Conservation (phyloP, 2,888 invertebrate species). For the Cryptosula pallasiana region DNA sequence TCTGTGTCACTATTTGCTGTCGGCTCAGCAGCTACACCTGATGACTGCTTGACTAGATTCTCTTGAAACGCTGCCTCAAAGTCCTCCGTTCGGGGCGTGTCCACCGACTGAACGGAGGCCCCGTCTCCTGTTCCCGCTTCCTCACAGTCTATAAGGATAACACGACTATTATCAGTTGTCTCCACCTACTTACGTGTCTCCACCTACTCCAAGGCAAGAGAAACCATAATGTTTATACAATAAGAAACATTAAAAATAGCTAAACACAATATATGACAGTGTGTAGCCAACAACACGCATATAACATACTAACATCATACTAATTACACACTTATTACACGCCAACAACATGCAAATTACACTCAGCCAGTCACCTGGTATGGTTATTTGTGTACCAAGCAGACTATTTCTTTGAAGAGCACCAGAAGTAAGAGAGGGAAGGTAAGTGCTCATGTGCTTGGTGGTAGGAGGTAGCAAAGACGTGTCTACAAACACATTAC, state of each 20-base stretch:
- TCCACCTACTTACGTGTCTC: too few relatives aligned
- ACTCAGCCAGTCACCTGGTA: not conserved
- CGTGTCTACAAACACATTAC: constrained; percentile 14
- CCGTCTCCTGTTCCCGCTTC: not conserved
- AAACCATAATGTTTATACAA: too few relatives aligned
- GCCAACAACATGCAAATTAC: too few relatives aligned
- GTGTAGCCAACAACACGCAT: too few relatives aligned
- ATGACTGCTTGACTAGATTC: not conserved
- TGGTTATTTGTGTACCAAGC: not conserved
- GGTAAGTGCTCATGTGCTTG: constrained; percentile 5
- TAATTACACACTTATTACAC: too few relatives aligned
- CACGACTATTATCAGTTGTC: too few relatives aligned
- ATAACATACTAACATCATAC: too few relatives aligned
- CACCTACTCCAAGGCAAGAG: too few relatives aligned
- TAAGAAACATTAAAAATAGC: too few relatives aligned
- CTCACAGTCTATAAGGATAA: not conserved
- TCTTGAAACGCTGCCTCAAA: constrained; percentile 23
- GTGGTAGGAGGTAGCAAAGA: not conserved
- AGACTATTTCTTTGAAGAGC: not conserved
- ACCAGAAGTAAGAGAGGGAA: not conserved
- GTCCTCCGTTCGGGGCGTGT: constrained; percentile 17
- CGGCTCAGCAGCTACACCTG: not conserved
- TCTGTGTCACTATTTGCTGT: not conserved
- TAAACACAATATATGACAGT: too few relatives aligned
- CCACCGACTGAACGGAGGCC: not conserved